Evolutionary conservation across 35 echinoderm and acorn worm genomes (phyloP).

Genomic region (Lytechinus pictus): DNA sequence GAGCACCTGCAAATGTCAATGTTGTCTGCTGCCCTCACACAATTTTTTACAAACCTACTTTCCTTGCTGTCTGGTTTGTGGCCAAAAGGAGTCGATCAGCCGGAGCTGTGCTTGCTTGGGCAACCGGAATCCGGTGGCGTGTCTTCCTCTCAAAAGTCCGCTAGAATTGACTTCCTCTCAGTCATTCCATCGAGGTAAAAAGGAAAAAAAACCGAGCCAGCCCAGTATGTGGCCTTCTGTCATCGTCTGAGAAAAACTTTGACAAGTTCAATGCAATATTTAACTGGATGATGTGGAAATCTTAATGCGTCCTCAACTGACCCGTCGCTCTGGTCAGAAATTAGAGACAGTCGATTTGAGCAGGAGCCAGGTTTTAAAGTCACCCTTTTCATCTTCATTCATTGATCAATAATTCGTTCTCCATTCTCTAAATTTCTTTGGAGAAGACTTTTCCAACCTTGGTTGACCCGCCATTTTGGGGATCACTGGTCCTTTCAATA

Average conservation of each 20-base stretch:
- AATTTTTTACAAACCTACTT: background rate
- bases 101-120: background rate
- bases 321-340: background rate
- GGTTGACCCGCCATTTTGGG: background rate
- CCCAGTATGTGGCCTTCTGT: slow-evolving; percentile 16
- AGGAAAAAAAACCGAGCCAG: background rate
- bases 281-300: background rate
- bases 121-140: background rate
- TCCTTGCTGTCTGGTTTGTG: background rate
- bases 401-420: background rate
- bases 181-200: background rate
- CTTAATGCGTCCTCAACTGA: background rate
- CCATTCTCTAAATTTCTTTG: background rate
- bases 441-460: background rate
- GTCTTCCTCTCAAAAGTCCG: background rate
- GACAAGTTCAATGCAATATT: slow-evolving; percentile 2
- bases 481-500: background rate
- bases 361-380: background rate
- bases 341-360: background rate
- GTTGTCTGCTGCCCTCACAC: background rate
- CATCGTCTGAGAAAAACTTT: background rate
- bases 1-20: background rate
- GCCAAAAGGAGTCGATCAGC: background rate
- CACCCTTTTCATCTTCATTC: background rate
- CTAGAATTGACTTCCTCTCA: background rate